These are phyloP conservation scores for Salvator merianae DNA, from an alignment of 2,113 vertebrate genomes.

Conservation along the genomic window DNA sequence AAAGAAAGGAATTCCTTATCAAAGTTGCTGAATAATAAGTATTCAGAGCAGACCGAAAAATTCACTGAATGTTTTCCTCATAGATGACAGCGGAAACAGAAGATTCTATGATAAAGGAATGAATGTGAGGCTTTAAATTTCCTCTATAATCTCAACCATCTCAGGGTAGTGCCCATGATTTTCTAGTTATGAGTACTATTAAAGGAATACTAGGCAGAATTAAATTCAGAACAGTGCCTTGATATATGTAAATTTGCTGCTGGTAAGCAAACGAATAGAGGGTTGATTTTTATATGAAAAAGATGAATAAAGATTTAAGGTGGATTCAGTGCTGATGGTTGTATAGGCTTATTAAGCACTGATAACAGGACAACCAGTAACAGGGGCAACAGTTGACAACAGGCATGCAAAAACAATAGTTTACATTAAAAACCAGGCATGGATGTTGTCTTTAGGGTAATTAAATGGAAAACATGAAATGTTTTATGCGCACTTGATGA, in stretches of 20 bases:
- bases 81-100: background rate
- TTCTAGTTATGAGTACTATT: background rate
- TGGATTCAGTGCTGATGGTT: background rate
- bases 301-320: background rate
- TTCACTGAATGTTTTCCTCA: background rate
- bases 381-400: background rate
- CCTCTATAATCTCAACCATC: too few species aligned
- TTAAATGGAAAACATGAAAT: too few species aligned
- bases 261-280: background rate
- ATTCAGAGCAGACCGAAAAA: background rate
- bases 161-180: background rate
- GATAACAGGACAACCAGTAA: background rate
- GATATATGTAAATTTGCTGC: background rate
- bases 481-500: background rate
- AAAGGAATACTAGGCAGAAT: background rate
- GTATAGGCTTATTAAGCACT: background rate
- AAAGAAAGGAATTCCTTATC: constrained; percentile 1
- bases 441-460: background rate
- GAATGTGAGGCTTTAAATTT: too few species aligned
- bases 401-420: background rate
- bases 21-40: background rate
- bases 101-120: too few species aligned
- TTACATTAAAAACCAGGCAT: background rate
- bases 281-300: background rate
- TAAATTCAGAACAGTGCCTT: background rate